Evolutionary conservation across 1,140 invertebrate species (phyloP), one percentile per base, ranked within the genome.

Genomic region (Psilanteris sp.): DNA sequence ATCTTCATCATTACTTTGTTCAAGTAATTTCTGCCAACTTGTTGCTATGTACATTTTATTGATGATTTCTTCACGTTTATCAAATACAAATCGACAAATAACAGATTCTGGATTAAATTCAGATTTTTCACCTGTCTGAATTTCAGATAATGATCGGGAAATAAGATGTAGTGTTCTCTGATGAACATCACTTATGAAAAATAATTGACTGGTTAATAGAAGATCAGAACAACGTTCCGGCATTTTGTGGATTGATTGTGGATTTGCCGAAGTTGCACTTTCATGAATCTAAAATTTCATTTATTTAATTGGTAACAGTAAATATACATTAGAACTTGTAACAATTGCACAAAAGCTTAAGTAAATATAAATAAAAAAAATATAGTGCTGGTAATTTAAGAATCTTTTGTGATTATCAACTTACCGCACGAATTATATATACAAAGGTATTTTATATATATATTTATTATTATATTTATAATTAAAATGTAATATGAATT

Each of bases 171-270:
- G 78, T 20, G 85, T 83, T 70, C 86, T 86, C 57, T 86, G 83
- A 55, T 86, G 86, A 50, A 86, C 74, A 78, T 91, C 90, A 34
- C 89, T 88, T 5, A 89, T 85, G 80, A 91, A 93, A 78, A 93
- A 91, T 18, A 93, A 88, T 68, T 89, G 88, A 79, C 92, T 91
- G 8, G 92, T 91, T 43, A 93, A 84, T 50, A 93, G 78, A 68
- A 92, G 81, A 55, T 89, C 87, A 70, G 87, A 79, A 68, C 89
- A 90, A 10, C 89, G 85, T 15, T 89, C 81, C 26, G 92, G 91
- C 59, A 95, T 86, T 87, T 93, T 93, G 84, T 94, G 93, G 2
- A 93, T 88, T 83, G 91, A 93, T 39, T 94, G 78, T 3, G 93
- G 93, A 61, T 90, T 90, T 32, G 91, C 84, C 64, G 91, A 91